These are phyloP conservation scores for Sinotaia quadrata DNA, from an alignment of 2,888 invertebrate species.

Conservation along the genomic window DNA sequence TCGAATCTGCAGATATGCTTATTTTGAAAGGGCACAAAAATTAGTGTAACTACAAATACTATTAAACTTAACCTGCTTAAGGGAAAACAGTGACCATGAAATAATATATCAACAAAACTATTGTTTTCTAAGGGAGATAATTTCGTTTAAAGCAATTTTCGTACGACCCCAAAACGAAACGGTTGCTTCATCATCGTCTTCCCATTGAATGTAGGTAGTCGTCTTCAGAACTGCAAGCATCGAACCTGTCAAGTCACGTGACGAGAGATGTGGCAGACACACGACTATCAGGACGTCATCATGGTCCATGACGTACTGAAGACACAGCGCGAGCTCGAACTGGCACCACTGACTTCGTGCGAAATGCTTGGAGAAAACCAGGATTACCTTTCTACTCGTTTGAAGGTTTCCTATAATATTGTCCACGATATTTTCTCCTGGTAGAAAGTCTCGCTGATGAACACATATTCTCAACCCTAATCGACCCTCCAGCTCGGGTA, in stretches of 20 bases:
- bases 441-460: conserved; percentile 82
- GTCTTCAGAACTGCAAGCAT: conserved; percentile 80
- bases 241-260: conserved; percentile 77
- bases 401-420: conserved; percentile 82
- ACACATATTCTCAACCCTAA: conserved; percentile 74
- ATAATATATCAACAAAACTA: too few species aligned
- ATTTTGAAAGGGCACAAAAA: too few species aligned
- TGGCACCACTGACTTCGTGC: conserved; percentile 49
- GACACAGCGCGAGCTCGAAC: conserved; percentile 35
- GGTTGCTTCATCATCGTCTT: background rate
- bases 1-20: too few species aligned
- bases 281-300: conserved; percentile 75
- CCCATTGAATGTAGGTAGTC: conserved; percentile 74
- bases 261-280: conserved; percentile 79
- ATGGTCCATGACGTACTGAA: conserved; percentile 24
- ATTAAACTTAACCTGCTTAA: too few species aligned
- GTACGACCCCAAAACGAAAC: conserved; percentile 6
- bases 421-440: conserved; percentile 81
- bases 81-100: too few species aligned
- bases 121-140: too few species aligned
- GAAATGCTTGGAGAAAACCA: conserved; percentile 77
- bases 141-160: background rate
- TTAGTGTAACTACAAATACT: too few species aligned
- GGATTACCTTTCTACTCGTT: conserved; percentile 78
- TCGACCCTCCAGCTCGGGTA: too few species aligned